Percentiles rank a stretch among this genome's conserved stretches.
These are phyloP conservation scores for Hybognathus amarus DNA, from an alignment of 2,797 vertebrate genomes.

Conservation along the genomic window DNA sequence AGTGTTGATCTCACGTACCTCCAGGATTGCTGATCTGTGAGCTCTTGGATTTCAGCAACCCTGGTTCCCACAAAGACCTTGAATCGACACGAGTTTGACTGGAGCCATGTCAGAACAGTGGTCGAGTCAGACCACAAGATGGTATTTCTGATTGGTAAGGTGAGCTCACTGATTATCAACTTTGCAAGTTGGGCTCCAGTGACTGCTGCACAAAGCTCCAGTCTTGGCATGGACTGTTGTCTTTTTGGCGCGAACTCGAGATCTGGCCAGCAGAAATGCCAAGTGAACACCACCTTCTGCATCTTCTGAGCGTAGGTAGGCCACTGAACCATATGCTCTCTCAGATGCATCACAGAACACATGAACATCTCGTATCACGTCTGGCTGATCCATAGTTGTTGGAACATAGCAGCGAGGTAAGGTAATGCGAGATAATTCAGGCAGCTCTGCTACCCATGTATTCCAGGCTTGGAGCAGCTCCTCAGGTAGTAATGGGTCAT, in stretches of 20 bases:
- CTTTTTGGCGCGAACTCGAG: neutral
- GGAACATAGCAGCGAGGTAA: no score
- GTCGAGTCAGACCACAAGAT: conserved; percentile 25
- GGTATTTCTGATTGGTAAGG: neutral
- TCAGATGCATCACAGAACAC: no score
- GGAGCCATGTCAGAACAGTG: conserved; percentile 28
- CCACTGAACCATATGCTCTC: conserved; percentile 29
- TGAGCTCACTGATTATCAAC: conserved; percentile 25
- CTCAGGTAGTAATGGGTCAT: no score
- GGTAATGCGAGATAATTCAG: no score
- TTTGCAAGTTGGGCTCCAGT: conserved; percentile 30
- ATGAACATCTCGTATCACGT: no score
- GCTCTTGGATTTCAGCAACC: conserved; percentile 1
- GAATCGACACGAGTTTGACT: neutral
- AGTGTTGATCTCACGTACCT: neutral
- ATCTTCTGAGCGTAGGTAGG: conserved; percentile 7
- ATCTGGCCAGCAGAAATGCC: conserved; percentile 15
- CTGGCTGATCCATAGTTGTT: no score
- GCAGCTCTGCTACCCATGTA: no score
- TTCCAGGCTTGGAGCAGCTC: no score
- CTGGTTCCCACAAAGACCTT: neutral
- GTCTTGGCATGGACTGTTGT: neutral
- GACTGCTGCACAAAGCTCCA: conserved; percentile 31
- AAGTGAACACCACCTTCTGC: neutral
- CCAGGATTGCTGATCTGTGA: neutral